phyloP scores from a whole-genome alignment of 2,797 vertebrate genomes.

The Rhodeus uyekii region DNA sequence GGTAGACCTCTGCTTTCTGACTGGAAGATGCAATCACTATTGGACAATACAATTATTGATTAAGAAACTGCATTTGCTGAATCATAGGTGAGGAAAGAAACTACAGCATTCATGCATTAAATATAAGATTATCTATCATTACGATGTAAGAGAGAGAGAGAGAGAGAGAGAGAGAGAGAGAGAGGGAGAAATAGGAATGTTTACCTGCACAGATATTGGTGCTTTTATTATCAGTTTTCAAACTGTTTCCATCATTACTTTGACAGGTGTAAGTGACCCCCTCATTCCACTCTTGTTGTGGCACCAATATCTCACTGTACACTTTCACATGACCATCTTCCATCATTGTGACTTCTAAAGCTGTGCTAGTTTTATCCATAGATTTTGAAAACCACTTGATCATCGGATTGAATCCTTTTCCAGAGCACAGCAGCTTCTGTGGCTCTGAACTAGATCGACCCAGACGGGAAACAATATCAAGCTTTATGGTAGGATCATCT shows the following conservation, averaged over 20 bases:
- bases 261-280: conserved; percentile 61
- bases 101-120: background rate
- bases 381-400: conserved; percentile 61
- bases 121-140: no score
- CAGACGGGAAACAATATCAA: conserved; percentile 54
- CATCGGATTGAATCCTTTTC: conserved; percentile 63
- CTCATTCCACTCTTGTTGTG: conserved; percentile 61
- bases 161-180: no score
- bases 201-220: conserved; percentile 68
- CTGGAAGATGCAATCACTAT: conserved; percentile 60
- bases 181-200: no score
- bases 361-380: rapidly evolving
- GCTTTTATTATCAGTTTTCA: background rate
- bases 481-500: conserved; percentile 63
- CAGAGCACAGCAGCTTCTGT: conserved; percentile 65
- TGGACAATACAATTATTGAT: conserved; percentile 10
- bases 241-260: conserved; percentile 54
- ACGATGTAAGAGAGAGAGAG: no score
- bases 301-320: conserved; percentile 59
- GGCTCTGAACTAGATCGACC: background rate
- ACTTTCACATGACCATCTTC: conserved; percentile 60
- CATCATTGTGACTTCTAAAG: conserved; percentile 39
- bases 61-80: background rate
- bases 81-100: background rate
- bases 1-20: conserved; percentile 52